Base-by-base conservation (phyloP, 2,888 invertebrate species). In the Branchinecta sandiegonensis region DNA sequence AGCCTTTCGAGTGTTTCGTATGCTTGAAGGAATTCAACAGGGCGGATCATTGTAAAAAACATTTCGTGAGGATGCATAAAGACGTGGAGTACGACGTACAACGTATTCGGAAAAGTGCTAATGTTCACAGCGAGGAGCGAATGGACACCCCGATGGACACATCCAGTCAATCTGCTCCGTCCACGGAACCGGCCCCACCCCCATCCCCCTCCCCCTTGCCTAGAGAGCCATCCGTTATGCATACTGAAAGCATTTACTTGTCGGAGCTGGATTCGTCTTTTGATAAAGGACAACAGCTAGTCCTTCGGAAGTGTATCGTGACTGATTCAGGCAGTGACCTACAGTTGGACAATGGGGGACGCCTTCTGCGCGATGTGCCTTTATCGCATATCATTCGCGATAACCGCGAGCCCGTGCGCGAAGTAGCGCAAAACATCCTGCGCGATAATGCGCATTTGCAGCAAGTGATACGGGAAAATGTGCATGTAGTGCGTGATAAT, bases 41-140 rank as follows among this genome's bases (percentile, higher is more conserved):
- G 67, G 93, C 93, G 56, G 93, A 94, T 78, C 93, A 94, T 77
- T 93, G 94, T 65, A 94, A 94, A 79, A 94, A 94, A 76, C 93
- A 94, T 78, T 93, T 93, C 75, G 80, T 91, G 72, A 83, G 93
- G 73, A 93, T 94, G 90, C 93, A 94, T 76, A 84, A 92, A 65
- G 93, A 92, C 74, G 86, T 90, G 76, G 86, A 86, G 1, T 94
- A 93, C 77, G 92, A 93, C 75, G 81, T 90, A 70, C 87, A 89
- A 74, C 84, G 88, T 76, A 90, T 90, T 75, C 81, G 89, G 69
- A 82, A 85, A 72, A 83, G 86, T 73, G 72, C 73, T 9, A 73
- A 74, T 69, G 68, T 70, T 47, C 70, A 70, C 23, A 73, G 73
- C 48, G 70, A 70, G 10, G 56, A 65, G 48, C 72, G 73, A 23